These are phyloP conservation scores for Sebastes minor DNA, from an alignment of 2,797 vertebrate species.

Conservation along the genomic window DNA sequence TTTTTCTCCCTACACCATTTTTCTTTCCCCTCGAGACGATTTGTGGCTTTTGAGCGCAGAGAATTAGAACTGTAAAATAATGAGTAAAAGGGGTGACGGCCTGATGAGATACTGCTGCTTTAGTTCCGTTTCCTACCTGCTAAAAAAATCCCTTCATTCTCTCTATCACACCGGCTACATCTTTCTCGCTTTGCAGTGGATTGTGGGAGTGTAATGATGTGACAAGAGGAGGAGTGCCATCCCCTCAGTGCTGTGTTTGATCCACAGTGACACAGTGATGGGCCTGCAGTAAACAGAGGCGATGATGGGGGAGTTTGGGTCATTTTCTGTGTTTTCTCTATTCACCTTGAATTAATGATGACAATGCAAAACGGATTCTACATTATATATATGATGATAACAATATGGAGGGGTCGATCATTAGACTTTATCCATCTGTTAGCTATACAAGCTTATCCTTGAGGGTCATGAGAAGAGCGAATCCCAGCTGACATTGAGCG, in stretches of 20 bases:
- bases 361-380: neutral
- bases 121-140: conserved; percentile 10
- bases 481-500: neutral
- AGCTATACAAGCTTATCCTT: neutral
- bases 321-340: conserved; percentile 9
- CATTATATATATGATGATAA: neutral
- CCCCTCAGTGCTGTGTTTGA: conserved; percentile 17
- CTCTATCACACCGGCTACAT: conserved; percentile 13
- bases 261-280: conserved; percentile 58
- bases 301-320: conserved; percentile 10
- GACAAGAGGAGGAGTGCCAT: no score
- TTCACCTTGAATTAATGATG: neutral
- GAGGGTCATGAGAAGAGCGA: neutral
- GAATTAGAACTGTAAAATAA: conserved; percentile 49
- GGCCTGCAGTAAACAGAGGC: conserved; percentile 47
- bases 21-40: conserved; percentile 5
- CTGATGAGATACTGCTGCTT: conserved; percentile 17
- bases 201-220: conserved; percentile 20
- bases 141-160: conserved; percentile 12
- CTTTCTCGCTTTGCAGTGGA: conserved; percentile 17
- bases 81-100: neutral
- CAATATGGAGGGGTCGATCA: neutral
- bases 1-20: conserved; percentile 1
- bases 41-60: conserved; percentile 18
- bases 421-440: neutral